A percentile compares a stretch with the other conserved stretches of the same genome.
Conservation (phyloP, 2,113 vertebrate species). For the Brachionichthys hirsutus region DNA sequence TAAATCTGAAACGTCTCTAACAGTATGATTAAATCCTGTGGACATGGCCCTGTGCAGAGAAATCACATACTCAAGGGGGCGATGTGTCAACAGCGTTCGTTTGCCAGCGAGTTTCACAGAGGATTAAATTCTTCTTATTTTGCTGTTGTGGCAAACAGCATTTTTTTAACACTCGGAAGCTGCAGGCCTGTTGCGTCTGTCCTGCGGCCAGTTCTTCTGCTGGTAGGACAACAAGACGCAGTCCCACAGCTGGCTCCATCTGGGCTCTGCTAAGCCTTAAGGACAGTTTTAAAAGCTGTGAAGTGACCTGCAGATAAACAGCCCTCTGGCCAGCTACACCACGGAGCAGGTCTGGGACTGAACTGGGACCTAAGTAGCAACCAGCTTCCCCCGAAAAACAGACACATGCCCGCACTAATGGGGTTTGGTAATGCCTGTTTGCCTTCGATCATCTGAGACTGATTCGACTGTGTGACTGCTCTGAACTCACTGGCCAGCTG, state of each 20-base stretch:
- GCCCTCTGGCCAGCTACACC: conserved; percentile 68
- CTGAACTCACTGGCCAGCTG: conserved; percentile 28
- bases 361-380: conserved; percentile 55
- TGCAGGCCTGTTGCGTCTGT: conserved; percentile 28
- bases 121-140: conserved; percentile 26
- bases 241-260: conserved; percentile 62
- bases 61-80: conserved; percentile 28
- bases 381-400: conserved; percentile 31
- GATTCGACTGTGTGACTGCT: conserved; percentile 67
- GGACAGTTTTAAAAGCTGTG: conserved; percentile 80
- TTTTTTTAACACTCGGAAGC: too few species aligned
- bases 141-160: conserved; percentile 40
- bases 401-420: conserved; percentile 70
- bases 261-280: conserved; percentile 68
- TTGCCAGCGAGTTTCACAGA: conserved; percentile 24
- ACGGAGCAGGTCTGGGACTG: conserved; percentile 56
- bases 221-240: conserved; percentile 54
- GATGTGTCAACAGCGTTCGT: conserved; percentile 28
- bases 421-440: conserved; percentile 64
- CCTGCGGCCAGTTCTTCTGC: conserved; percentile 40
- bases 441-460: conserved; percentile 68
- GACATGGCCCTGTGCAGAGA: conserved; percentile 25
- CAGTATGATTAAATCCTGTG: conserved; percentile 48
- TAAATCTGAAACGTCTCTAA: background rate
- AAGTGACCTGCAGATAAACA: conserved; percentile 80